Percentiles rank a stretch among this genome's conserved stretches.
Conservation (phyloP, 1,140 invertebrate species). For the Schmidtea mediterranea region DNA sequence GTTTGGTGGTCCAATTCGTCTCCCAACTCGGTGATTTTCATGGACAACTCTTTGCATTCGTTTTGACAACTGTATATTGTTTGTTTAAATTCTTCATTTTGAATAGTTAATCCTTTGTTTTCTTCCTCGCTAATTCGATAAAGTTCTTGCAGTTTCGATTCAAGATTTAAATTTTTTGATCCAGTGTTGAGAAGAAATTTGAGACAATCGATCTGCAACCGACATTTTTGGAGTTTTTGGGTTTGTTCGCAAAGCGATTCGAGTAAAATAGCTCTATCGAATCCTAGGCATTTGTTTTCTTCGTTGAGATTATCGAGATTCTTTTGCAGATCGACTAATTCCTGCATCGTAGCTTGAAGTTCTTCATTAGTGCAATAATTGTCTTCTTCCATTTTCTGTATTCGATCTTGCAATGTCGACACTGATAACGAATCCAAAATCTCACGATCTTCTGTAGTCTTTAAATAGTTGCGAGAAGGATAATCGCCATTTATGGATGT, state of each 20-base stretch:
- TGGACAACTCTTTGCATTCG: too few species aligned
- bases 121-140: neutral
- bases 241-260: conserved; percentile 69
- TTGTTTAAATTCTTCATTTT: conserved; percentile 1
- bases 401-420: neutral
- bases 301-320: neutral
- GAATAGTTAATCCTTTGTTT: neutral
- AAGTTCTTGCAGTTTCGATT: neutral
- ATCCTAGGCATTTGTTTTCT: neutral
- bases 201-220: conserved; percentile 33
- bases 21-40: too few species aligned
- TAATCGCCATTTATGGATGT: neutral
- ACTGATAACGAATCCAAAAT: conserved; percentile 8
- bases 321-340: conserved; percentile 54
- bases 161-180: neutral
- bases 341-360: conserved; percentile 66
- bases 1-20: too few species aligned
- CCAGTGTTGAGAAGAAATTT: conserved; percentile 35
- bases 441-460: too few species aligned
- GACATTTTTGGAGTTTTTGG: conserved; percentile 50
- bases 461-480: too few species aligned
- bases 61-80: neutral
- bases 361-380: conserved; percentile 74
- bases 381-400: conserved; percentile 50
- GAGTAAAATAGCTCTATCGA: conserved; percentile 29